Evolutionary conservation across 2,113 vertebrate species (phyloP).

Genomic region (Microtus oregoni): DNA sequence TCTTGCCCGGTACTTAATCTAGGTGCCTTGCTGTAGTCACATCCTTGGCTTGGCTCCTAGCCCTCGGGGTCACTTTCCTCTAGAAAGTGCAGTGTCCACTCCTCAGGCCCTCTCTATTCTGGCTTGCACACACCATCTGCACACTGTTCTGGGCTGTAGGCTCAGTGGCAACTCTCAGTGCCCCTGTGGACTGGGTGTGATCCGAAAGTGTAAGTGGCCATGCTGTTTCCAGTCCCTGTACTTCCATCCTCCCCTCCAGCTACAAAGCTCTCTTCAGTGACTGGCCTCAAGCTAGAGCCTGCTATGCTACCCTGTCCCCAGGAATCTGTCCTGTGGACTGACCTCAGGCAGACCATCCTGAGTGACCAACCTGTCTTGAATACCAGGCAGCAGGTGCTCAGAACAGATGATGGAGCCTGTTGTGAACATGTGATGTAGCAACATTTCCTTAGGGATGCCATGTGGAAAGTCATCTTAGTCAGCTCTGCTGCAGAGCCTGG

Average conservation of each 20-base stretch:
- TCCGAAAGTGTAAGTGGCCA: accelerated
- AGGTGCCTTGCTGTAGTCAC: accelerated
- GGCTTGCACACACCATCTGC: neutral
- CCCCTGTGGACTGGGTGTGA: accelerated
- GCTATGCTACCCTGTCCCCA: neutral
- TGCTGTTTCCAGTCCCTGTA: neutral
- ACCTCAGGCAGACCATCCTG: neutral
- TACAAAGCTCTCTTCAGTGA: neutral
- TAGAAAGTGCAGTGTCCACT: neutral
- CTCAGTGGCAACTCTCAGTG: accelerated
- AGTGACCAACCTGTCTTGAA: neutral
- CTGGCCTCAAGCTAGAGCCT: neutral
- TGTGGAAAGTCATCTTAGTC: accelerated
- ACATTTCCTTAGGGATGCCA: accelerated
- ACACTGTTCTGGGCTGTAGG: accelerated
- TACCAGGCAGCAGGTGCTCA: neutral
- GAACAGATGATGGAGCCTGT: neutral
- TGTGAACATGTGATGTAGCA: accelerated
- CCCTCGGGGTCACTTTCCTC: no score
- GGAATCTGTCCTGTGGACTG: neutral
- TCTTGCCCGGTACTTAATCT: no score
- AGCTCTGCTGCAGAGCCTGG: neutral
- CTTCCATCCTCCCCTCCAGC: accelerated
- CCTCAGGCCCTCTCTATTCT: neutral
- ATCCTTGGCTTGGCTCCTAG: neutral